phyloP scores from a whole-genome alignment of 2,113 vertebrate genomes.

The Gambusia holbrooki region DNA sequence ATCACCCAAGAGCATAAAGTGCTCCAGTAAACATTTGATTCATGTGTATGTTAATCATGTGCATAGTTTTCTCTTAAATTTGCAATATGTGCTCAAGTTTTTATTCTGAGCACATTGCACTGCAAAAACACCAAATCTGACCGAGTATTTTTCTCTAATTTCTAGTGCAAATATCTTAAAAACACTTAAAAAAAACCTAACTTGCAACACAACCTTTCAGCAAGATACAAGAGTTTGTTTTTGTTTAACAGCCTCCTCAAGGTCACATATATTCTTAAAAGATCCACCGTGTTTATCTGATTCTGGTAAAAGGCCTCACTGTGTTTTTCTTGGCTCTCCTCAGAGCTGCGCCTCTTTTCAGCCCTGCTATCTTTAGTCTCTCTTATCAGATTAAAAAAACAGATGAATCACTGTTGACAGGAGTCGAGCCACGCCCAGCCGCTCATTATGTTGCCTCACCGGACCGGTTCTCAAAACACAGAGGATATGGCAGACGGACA shows the following conservation, averaged over 20 bases:
- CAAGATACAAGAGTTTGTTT: no score
- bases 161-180: no score
- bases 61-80: neutral
- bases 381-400: neutral
- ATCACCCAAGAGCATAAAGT: no score
- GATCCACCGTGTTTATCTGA: neutral
- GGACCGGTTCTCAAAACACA: neutral
- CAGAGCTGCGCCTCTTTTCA: neutral
- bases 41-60: neutral
- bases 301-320: neutral
- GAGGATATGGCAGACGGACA: neutral
- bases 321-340: neutral
- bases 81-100: no score
- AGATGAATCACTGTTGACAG: neutral
- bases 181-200: no score
- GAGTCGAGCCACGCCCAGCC: no score
- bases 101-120: no score
- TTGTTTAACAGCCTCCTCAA: neutral
- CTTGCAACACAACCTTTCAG: no score
- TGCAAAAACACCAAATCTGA: no score
- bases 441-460: neutral
- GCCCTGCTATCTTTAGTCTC: neutral
- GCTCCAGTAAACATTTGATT: neutral
- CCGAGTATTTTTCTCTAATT: no score
- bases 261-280: neutral